Conservation (phyloP, 2,888 invertebrate species). For the Lithodes maja region DNA sequence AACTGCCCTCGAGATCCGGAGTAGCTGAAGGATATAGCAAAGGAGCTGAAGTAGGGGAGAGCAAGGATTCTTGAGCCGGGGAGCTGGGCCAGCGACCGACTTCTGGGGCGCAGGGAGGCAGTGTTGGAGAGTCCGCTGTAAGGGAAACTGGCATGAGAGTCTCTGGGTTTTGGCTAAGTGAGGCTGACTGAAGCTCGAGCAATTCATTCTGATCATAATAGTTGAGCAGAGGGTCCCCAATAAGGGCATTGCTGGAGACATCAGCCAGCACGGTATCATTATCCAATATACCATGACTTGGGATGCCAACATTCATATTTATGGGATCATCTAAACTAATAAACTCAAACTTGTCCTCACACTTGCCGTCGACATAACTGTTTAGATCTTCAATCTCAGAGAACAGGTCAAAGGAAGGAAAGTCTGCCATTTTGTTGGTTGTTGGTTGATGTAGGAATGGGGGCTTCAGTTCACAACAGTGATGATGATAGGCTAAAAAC, state of each 20-base stretch:
- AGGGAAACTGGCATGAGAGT: constrained; percentile 68
- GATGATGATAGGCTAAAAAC: neutral
- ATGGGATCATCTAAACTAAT: constrained; percentile 34
- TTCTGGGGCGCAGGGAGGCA: constrained; percentile 8
- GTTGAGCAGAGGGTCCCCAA: constrained; percentile 55
- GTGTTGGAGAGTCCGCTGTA: constrained; percentile 54
- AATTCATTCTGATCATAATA: constrained; percentile 41
- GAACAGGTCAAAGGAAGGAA: constrained; percentile 49
- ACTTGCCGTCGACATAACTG: constrained; percentile 33
- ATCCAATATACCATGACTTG: constrained; percentile 31
- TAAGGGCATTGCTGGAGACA: constrained; percentile 44
- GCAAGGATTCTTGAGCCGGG: no score
- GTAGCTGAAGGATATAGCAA: neutral
- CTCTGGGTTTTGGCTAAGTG: constrained; percentile 39
- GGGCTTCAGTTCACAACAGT: neutral
- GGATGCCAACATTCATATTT: constrained; percentile 8
- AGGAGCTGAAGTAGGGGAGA: neutral
- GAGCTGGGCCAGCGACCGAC: constrained; percentile 8
- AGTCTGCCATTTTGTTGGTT: constrained; percentile 42
- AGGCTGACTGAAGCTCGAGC: constrained; percentile 42
- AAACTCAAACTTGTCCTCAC: constrained; percentile 15
- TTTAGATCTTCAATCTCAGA: constrained; percentile 44
- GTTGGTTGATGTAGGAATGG: neutral
- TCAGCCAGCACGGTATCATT: constrained; percentile 50
- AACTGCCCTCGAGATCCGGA: neutral